A percentile compares a stretch with the other conserved stretches of the same genome.
Evolutionary conservation across 2,113 vertebrate species (phyloP).

Genomic region (Paradoxurus hermaphroditus): DNA sequence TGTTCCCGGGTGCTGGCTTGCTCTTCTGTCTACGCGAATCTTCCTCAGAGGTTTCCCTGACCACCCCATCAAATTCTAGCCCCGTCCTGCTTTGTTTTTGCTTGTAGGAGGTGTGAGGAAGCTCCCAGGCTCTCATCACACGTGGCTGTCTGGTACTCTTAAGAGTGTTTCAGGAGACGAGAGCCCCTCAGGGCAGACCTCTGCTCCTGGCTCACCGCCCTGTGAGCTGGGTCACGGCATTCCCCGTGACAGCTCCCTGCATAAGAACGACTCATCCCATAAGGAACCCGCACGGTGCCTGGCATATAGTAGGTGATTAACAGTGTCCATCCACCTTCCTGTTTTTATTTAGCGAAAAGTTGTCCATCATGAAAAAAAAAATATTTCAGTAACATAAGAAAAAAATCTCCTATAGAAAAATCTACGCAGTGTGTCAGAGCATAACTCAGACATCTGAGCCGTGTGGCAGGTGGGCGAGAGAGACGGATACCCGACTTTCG

Average conservation of each 20-base stretch:
- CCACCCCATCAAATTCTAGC: no score
- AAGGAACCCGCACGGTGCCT: neutral
- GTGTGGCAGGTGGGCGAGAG: fast-evolving
- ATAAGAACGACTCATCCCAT: no score
- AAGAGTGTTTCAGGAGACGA: fast-evolving
- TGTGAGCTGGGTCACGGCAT: no score
- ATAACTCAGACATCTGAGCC: neutral
- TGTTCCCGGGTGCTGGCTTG: neutral
- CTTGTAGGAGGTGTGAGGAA: fast-evolving
- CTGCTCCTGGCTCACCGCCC: neutral
- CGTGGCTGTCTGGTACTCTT: neutral
- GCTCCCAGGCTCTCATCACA: fast-evolving
- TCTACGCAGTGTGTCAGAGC: neutral
- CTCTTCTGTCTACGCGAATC: fast-evolving
- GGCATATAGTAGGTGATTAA: fast-evolving
- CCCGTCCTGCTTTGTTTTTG: neutral
- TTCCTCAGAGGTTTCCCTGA: neutral
- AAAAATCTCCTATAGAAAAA: neutral
- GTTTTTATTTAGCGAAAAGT: neutral
- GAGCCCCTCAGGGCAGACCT: fast-evolving
- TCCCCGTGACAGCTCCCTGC: neutral
- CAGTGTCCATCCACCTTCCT: neutral
- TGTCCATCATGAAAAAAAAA: neutral
- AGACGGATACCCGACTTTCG: neutral
- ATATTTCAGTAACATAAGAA: neutral